phyloP scores from a whole-genome alignment of 2,113 vertebrate species.

The Sula dactylatra region DNA sequence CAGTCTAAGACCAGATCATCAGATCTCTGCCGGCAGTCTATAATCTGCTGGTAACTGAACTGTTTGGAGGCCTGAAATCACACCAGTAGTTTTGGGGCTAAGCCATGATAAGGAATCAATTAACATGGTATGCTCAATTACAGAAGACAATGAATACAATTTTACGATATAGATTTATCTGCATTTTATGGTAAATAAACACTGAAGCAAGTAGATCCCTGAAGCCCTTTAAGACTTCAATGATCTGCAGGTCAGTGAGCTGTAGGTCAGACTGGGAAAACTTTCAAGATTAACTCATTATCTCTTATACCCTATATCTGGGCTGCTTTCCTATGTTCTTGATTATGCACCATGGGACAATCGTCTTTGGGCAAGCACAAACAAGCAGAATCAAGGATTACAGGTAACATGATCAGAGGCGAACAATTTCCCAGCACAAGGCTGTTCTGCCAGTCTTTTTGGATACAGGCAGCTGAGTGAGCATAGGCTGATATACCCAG shows the following conservation, averaged over 20 bases:
- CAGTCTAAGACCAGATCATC: not conserved
- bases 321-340: not conserved
- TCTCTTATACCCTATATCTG: not conserved
- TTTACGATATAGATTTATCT: not conserved
- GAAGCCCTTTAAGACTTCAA: not conserved
- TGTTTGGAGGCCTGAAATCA: not conserved
- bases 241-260: not conserved
- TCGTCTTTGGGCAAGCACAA: not conserved
- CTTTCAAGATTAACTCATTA: not conserved
- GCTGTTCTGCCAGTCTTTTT: not conserved
- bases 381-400: not conserved
- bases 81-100: not conserved
- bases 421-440: not conserved
- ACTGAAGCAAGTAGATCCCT: not conserved
- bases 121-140: rapidly evolving
- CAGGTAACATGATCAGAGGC: not conserved
- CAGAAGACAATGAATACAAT: not conserved
- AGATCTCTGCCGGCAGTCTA: not conserved
- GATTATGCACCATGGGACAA: not conserved
- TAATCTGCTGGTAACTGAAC: not conserved
- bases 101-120: not conserved
- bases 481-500: not conserved
- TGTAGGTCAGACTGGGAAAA: not conserved
- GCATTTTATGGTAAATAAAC: not conserved
- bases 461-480: not conserved